These are phyloP conservation scores for Nymphalis polychloros DNA, from an alignment of 2,888 invertebrate species.

Conservation along the genomic window DNA sequence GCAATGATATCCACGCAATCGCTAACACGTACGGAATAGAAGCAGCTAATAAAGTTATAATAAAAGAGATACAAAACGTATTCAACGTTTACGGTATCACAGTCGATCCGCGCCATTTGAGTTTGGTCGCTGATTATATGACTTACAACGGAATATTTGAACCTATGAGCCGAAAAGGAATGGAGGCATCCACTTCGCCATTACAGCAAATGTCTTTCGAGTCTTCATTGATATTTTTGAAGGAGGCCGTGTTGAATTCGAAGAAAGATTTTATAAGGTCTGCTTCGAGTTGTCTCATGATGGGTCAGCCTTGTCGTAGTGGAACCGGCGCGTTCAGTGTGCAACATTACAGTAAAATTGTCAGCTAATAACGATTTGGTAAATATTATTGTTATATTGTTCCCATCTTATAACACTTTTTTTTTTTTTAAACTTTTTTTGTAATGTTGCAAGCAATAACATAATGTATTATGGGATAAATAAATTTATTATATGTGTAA, in stretches of 20 bases:
- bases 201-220: constrained; percentile 99
- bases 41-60: constrained; percentile 94
- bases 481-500: no score
- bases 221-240: constrained; percentile 92
- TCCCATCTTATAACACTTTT: neutral
- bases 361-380: constrained; percentile 42
- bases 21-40: constrained; percentile 97
- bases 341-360: constrained; percentile 58
- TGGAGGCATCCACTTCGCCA: constrained; percentile 95
- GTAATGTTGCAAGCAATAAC: neutral
- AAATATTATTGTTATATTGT: neutral
- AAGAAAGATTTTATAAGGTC: constrained; percentile 88
- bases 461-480: no score
- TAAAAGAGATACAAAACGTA: constrained; percentile 97
- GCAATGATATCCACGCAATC: constrained; percentile 96
- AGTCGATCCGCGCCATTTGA: constrained; percentile 96
- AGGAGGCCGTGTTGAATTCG: constrained; percentile 87
- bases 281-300: constrained; percentile 92
- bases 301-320: constrained; percentile 89
- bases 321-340: constrained; percentile 91
- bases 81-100: constrained; percentile 98
- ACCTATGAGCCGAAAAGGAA: constrained; percentile 94
- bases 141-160: constrained; percentile 95
- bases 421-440: no score
- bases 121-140: constrained; percentile 98